phyloP scores from a whole-genome alignment of 2,797 vertebrate genomes.

The Lophius americanus region DNA sequence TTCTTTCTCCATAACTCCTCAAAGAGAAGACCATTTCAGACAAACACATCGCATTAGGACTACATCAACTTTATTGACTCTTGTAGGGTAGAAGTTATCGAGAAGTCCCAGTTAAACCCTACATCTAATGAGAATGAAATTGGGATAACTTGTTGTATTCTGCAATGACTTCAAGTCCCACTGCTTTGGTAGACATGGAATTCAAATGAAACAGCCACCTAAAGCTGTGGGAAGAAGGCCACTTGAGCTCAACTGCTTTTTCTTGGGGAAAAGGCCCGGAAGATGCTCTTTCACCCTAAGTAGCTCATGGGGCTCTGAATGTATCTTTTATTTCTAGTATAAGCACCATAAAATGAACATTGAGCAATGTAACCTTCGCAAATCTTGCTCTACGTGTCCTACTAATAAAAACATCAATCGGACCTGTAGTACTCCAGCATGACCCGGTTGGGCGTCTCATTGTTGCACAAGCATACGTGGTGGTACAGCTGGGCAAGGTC shows the following conservation, averaged over 20 bases:
- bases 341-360: too few species aligned
- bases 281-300: background rate
- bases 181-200: background rate
- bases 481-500: constrained; percentile 97
- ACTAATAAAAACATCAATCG: background rate
- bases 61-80: too few species aligned
- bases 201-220: background rate
- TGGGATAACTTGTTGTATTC: too few species aligned
- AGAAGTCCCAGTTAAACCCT: too few species aligned
- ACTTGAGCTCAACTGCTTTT: too few species aligned
- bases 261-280: background rate
- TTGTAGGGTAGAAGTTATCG: too few species aligned
- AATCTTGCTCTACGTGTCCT: background rate
- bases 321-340: background rate
- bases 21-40: too few species aligned
- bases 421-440: constrained; percentile 95
- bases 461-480: constrained; percentile 97
- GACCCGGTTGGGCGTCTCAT: constrained; percentile 94
- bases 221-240: background rate
- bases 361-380: background rate
- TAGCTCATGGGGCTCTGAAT: background rate
- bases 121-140: too few species aligned
- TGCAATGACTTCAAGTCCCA: background rate
- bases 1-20: too few species aligned
- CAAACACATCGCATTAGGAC: too few species aligned